phyloP scores from a whole-genome alignment of 1,140 invertebrate genomes.

The Gonatopus flavifemur region DNA sequence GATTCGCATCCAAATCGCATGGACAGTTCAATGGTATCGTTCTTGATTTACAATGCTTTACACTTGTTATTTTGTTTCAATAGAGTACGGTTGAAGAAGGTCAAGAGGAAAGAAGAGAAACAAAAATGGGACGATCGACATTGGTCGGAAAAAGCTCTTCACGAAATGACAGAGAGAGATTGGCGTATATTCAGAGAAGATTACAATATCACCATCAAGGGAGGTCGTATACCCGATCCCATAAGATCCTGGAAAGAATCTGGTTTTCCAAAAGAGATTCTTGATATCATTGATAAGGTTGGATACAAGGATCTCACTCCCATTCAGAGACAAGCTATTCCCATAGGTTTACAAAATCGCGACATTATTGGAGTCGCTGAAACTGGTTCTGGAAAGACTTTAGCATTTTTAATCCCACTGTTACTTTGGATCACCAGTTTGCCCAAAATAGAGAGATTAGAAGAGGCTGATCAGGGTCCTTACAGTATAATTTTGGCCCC shows the following conservation, averaged over 20 bases:
- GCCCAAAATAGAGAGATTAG: conserved; percentile 90
- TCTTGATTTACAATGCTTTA: neutral
- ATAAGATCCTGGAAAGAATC: conserved; percentile 95
- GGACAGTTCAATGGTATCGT: neutral
- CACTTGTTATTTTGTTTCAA: conserved; percentile 24
- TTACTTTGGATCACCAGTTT: conserved; percentile 97
- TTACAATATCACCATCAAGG: conserved; percentile 99
- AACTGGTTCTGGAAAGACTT: conserved; percentile 97
- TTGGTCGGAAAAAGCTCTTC: conserved; percentile 93
- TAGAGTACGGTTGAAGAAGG: conserved; percentile 85
- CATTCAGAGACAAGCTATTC: conserved; percentile 98
- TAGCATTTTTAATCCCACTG: conserved; percentile 97
- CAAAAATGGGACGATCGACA: conserved; percentile 99
- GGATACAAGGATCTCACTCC: conserved; percentile 98
- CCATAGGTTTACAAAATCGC: conserved; percentile 96
- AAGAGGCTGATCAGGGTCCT: conserved; percentile 95
- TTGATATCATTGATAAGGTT: conserved; percentile 93
- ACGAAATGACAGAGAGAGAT: conserved; percentile 98
- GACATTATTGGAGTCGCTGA: conserved; percentile 99
- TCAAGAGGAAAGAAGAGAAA: conserved; percentile 95
- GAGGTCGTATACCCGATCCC: conserved; percentile 95
- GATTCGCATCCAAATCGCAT: neutral
- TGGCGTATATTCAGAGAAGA: conserved; percentile 99
- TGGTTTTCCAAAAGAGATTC: conserved; percentile 85
- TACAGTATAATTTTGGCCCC: conserved; percentile 99